Evolutionary conservation across 2,888 invertebrate genomes (phyloP), one percentile per base, ranked within the genome.

Genomic region (Caradrina clavipalpis): DNA sequence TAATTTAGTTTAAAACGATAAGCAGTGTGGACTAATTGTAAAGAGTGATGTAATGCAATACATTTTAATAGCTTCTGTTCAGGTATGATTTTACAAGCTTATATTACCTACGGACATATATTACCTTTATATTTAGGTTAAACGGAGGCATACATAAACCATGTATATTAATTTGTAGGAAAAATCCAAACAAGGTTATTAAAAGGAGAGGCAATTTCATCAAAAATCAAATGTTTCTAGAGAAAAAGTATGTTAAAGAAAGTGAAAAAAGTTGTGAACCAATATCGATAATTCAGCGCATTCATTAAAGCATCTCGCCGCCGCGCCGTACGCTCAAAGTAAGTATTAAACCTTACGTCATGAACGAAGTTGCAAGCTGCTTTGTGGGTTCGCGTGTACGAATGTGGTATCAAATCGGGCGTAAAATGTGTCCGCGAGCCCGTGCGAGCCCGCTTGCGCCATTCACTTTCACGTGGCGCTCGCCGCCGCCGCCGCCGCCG

Each of bases 391-490:
- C 84, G 91, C 93, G 91, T 93, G 93, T 89, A 86, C 89, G 85
- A 90, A 92, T 89, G 89, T 86, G 86, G 84, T 88, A 88, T 89
- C 90, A 90, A 93, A 93, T 92, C 92, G 87, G 87, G 89, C 91
- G 92, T 92, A 91, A 92, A 94, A 90, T 87, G 86, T 88, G 91
- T 90, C 88, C 90, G 90, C 87, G 86, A 89, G 88, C 86, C 84
- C 87, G 85, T 85, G 86, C 71, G 50, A 66, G 85, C 86, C 82
- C 83, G 88, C 90, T 92, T 93, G 90, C 90, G 90, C 93, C 95
- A 95, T 95, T 96, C 95, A 95, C 95, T 96, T 95, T 95, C 95
- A 92, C 95, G 90, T 86, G 75, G 82, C 81, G 87, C 84, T 86
- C 83, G 89, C 87, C 79, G 79, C 80, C 82, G 84, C 87, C 80